Conservation (phyloP, 2,888 invertebrate genomes). For the Colletes collaris region DNA sequence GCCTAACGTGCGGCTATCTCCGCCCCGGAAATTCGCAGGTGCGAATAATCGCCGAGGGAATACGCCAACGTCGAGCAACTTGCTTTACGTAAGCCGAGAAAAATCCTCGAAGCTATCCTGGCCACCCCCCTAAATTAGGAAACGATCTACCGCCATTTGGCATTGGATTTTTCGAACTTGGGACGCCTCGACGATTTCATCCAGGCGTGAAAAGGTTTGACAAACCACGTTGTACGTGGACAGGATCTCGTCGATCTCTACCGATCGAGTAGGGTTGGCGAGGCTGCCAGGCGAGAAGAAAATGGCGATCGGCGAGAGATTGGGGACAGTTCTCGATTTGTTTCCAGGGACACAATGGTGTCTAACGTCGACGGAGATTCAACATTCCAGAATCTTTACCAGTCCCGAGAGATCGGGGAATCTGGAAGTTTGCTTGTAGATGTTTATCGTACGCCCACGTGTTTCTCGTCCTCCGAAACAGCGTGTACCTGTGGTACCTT, state of each 20-base stretch:
- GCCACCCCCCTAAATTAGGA: too few relatives aligned
- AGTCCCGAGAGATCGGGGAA: slow-evolving; percentile 26
- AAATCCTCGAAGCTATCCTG: too few relatives aligned
- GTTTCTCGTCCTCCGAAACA: slow-evolving; percentile 29
- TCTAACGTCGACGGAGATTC: slow-evolving; percentile 25
- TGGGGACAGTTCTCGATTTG: slow-evolving; percentile 18
- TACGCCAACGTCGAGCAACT: neutral
- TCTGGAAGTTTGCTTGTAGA: slow-evolving; percentile 61
- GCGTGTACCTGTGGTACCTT: slow-evolving; percentile 48
- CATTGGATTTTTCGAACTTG: too few relatives aligned
- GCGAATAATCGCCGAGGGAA: slow-evolving; percentile 8
- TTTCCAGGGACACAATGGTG: neutral
- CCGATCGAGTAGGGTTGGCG: too few relatives aligned
- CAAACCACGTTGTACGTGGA: too few relatives aligned
- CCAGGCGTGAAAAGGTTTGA: too few relatives aligned
- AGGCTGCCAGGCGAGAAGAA: too few relatives aligned
- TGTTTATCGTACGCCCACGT: slow-evolving; percentile 59
- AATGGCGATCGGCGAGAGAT: too few relatives aligned
- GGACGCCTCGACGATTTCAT: too few relatives aligned
- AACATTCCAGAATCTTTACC: slow-evolving; percentile 24
- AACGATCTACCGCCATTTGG: too few relatives aligned
- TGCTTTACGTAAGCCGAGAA: neutral
- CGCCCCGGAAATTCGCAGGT: slow-evolving; percentile 14
- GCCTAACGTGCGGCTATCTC: slow-evolving; percentile 2
- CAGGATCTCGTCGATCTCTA: too few relatives aligned